These are phyloP conservation scores for Pyrocephalus nanus DNA, from an alignment of 2,797 vertebrate species.

Conservation along the genomic window DNA sequence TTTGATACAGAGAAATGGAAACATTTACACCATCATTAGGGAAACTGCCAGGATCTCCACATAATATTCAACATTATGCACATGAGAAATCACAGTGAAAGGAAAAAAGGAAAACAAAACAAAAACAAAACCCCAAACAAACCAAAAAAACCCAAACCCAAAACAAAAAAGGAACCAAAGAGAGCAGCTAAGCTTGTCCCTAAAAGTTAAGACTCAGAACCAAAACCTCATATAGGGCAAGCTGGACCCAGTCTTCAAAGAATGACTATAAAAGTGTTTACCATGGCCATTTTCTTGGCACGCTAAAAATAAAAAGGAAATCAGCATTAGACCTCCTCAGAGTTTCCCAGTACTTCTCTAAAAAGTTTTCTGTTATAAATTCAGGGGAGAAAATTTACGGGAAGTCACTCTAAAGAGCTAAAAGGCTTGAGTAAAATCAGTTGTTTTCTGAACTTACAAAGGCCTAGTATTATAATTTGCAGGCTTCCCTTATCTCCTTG, in stretches of 20 bases:
- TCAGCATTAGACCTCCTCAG: neutral
- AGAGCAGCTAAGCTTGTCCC: neutral
- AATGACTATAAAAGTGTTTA: neutral
- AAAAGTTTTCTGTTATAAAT: neutral
- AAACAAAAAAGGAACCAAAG: neutral
- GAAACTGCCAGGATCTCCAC: neutral
- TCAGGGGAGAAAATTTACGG: neutral
- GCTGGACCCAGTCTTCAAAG: neutral
- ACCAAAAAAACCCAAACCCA: too few relatives aligned
- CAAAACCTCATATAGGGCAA: neutral
- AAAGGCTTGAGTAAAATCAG: neutral
- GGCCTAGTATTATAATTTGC: neutral
- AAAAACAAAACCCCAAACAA: too few relatives aligned
- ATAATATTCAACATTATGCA: neutral
- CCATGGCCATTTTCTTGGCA: neutral
- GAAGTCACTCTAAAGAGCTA: neutral
- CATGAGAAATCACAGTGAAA: neutral
- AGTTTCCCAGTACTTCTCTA: neutral
- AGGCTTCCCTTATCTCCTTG: conserved; percentile 31
- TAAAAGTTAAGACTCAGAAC: neutral
- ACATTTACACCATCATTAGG: neutral
- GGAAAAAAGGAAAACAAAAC: neutral
- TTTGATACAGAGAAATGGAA: neutral
- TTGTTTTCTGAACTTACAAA: conserved; percentile 28
- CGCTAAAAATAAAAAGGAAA: neutral